Base-by-base conservation (phyloP, 1,140 invertebrate genomes). In the Cydia pomonella region DNA sequence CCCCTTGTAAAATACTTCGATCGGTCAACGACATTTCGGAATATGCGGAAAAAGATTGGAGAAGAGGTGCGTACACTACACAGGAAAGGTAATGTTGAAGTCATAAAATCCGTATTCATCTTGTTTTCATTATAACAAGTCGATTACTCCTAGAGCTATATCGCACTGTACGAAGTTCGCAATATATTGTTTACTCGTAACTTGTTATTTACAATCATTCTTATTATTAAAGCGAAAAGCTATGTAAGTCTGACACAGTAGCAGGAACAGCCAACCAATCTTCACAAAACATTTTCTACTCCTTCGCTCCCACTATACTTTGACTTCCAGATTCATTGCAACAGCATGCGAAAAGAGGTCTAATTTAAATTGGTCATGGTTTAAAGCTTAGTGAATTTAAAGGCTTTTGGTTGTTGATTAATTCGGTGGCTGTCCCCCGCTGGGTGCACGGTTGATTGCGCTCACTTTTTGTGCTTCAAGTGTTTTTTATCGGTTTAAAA, bases 401-500 rank as follows among this genome's bases (percentile, higher is more conserved):
- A 88, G 87, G 86, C 87, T 84, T 90, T 87, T 83, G 79, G 80
- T 78, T 78, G 86, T 86, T 90, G 87, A 90, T 90, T 91, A 90
- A 89, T 91, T 87, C 85, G 84, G 85, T 87, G 87, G 85, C 83
- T 82, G 81, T 79, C 81, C 77, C 87, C 87, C 83, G 87, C 88
- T 84, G 89, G 73, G 88, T 63, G 76, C 85, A 81, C 79, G 82
- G 78, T 84, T 90, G 86, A 89, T 91, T 90, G 87, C 87, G 79
- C 79, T 53, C 50, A 53, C 76, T 72, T 82, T 63, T 78, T 80
- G 33, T 85, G 88, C 82, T 87, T 71, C 44, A 47, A 47, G n/a
- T 27, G 18, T 78, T 80, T 79, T 72, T 33, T 76, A 74, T 76
- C 72, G 74, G 69, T 27, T 64, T 62, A 23, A 23, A 75, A 79